Conservation (phyloP, 2,113 vertebrate species). For the Calyptomena viridis region DNA sequence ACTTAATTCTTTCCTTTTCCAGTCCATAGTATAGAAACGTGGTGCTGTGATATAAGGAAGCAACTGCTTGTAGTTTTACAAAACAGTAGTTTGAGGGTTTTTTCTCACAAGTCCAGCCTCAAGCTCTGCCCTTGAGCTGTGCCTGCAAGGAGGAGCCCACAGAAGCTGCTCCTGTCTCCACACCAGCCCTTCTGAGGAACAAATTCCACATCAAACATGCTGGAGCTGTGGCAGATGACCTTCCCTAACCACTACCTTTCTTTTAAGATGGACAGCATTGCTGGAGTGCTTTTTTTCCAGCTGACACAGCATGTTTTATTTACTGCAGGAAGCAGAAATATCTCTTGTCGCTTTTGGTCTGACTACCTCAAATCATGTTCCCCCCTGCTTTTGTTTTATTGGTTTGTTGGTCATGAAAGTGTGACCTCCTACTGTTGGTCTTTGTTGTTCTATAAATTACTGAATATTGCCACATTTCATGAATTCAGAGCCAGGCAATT, state of each 20-base stretch:
- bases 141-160: too few species aligned
- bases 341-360: not conserved
- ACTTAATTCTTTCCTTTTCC: not conserved
- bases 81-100: not conserved
- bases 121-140: not conserved
- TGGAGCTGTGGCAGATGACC: not conserved
- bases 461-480: not conserved
- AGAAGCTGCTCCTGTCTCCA: not conserved
- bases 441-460: slow-evolving; percentile 31
- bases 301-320: slow-evolving; percentile 23
- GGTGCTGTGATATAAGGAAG: not conserved
- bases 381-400: not conserved
- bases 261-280: not conserved
- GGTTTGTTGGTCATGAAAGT: not conserved
- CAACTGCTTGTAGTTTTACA: not conserved
- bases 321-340: slow-evolving; percentile 26
- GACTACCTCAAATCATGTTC: not conserved
- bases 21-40: not conserved
- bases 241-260: not conserved
- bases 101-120: not conserved
- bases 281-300: not conserved
- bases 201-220: not conserved
- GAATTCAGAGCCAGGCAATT: not conserved
- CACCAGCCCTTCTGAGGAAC: not conserved
- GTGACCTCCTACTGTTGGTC: not conserved